These are phyloP conservation scores for Osmoderma eremita DNA, from an alignment of 2,888 invertebrate genomes.

Conservation along the genomic window DNA sequence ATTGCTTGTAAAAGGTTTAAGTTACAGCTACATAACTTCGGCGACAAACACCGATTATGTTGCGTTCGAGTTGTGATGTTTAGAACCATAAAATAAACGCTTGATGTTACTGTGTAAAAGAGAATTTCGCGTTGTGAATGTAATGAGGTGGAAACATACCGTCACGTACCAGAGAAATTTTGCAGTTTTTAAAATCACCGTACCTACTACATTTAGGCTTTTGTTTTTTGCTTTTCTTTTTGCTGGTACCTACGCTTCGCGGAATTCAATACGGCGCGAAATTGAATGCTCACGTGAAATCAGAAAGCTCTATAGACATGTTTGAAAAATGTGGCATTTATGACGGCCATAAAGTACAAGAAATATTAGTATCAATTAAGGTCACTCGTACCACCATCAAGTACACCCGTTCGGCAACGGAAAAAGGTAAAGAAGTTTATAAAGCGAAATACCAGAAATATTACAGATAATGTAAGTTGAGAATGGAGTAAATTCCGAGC, in stretches of 20 bases:
- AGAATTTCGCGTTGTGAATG: too few relatives aligned
- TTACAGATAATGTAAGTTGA: constrained; percentile 6
- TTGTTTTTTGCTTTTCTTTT: not conserved
- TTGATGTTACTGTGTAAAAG: too few relatives aligned
- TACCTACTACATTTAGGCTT: not conserved
- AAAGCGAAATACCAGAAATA: not conserved
- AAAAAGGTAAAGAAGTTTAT: not conserved
- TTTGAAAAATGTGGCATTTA: not conserved
- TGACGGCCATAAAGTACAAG: constrained; percentile 2
- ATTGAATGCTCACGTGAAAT: not conserved
- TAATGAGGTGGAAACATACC: not conserved
- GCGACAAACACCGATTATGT: too few relatives aligned
- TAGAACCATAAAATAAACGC: too few relatives aligned
- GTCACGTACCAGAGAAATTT: not conserved
- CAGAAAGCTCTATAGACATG: not conserved
- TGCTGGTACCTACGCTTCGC: not conserved
- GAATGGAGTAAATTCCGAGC: constrained; percentile 5
- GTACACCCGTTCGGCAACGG: too few relatives aligned
- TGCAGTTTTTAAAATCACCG: too few relatives aligned
- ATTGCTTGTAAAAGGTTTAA: too few relatives aligned
- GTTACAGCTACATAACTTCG: too few relatives aligned
- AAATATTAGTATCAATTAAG: constrained; percentile 14
- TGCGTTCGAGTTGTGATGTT: too few relatives aligned
- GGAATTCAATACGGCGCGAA: constrained; percentile 5
- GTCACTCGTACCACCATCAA: not conserved